phyloP scores from a whole-genome alignment of 2,888 invertebrate genomes.

The Hymenopus coronatus region DNA sequence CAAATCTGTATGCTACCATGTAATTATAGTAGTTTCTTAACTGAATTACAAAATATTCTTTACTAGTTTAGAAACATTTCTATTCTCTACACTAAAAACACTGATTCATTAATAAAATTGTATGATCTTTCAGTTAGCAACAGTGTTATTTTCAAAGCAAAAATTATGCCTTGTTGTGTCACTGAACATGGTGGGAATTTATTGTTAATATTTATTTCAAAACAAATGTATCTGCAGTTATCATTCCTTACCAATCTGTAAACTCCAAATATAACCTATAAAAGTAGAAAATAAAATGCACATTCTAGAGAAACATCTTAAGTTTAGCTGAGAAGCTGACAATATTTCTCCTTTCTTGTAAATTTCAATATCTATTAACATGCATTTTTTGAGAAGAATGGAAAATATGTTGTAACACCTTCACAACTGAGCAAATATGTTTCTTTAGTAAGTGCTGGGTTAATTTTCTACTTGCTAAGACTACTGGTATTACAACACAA shows the following conservation, averaged over 20 bases:
- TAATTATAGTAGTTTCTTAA: not conserved
- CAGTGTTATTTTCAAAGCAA: not conserved
- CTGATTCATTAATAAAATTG: not conserved
- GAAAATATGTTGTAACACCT: not conserved
- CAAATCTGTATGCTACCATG: not conserved
- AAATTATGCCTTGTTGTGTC: not conserved
- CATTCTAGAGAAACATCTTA: not conserved
- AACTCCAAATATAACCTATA: constrained; percentile 14
- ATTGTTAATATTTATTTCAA: not conserved
- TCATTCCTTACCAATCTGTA: constrained; percentile 9
- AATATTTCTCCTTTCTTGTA: not conserved
- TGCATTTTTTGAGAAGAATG: not conserved
- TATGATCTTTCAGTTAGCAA: not conserved
- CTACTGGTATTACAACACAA: not conserved
- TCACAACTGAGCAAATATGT: not conserved
- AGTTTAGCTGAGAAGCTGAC: not conserved
- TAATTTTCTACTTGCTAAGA: not conserved
- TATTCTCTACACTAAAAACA: not conserved
- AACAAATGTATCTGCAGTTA: not conserved
- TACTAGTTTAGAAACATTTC: not conserved
- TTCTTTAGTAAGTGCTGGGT: not conserved
- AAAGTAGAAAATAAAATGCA: not conserved
- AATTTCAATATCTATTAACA: not conserved
- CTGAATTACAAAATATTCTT: not conserved
- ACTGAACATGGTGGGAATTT: not conserved